These are phyloP conservation scores for Tympanoctomys barrerae DNA, from an alignment of 2,797 vertebrate genomes.

Conservation along the genomic window DNA sequence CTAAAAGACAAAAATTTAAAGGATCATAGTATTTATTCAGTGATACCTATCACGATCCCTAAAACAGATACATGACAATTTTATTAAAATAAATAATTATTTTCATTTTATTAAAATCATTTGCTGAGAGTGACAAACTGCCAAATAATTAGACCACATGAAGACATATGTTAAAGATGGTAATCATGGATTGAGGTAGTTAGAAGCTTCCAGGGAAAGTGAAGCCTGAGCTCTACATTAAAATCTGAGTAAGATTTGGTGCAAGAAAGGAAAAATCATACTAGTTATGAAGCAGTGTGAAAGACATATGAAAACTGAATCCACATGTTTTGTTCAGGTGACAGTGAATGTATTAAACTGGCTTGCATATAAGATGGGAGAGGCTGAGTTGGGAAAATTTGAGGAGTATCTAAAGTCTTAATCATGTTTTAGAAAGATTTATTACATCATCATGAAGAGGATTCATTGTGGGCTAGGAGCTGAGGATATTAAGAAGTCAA, in stretches of 20 bases:
- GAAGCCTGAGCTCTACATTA: neutral
- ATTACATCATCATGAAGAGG: neutral
- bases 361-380: neutral
- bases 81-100: neutral
- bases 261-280: neutral
- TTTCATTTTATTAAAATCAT: neutral
- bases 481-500: neutral
- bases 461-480: neutral
- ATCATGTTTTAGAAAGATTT: neutral
- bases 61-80: neutral
- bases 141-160: neutral
- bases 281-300: neutral
- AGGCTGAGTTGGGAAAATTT: neutral
- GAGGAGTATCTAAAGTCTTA: neutral
- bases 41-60: neutral
- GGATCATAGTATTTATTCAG: neutral
- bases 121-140: conserved; percentile 4
- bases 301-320: neutral
- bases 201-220: neutral
- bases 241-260: neutral
- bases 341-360: neutral
- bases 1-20: conserved; percentile 5
- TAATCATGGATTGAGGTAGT: neutral
- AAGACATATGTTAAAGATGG: neutral
- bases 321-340: neutral